Evolutionary conservation across 2,113 vertebrate species (phyloP), one percentile per base, ranked within the genome.

Genomic region (Thymallus thymallus): DNA sequence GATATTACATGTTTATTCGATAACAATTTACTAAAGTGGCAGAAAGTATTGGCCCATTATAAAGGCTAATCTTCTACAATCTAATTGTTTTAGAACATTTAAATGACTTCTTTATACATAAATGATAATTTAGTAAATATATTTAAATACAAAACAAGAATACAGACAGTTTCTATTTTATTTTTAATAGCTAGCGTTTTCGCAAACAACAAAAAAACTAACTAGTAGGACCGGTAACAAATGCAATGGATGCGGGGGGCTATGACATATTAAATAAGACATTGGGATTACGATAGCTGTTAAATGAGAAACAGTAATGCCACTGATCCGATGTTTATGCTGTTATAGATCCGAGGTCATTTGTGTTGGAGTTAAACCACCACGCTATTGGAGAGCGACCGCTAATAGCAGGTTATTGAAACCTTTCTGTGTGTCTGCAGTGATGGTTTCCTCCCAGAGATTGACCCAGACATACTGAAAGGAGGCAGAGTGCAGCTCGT

Each of bases 401-500:
- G 6, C 41, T 75, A 78, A 78, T 32, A 16, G 1, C 66, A n/a
- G 1, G 48, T 60, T 63, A 20, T 71, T 77, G 30, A 24, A 56
- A 41, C 4, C 55, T 55, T 76, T 67, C 77, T 80, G 67, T 69
- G 77, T 77, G 2, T 74, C 80, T 80, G 41, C 64, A 97, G 97
- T 68, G 86, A 80, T 72, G 91, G 0, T 81, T 95, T 98, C 88
- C 92, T 98, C 79, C 96, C 96, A 12, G 91, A 95, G 85, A 92
- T 98, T 84, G 91, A 93, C 81, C 90, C 92, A 75, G 92, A 80
- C 0, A 51, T 95, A 77, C 82, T 93, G 86, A 93, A 90, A 46
- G 94, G 91, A 79, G 92, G 94, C 88, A 90, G 81, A 89, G 94
- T 96, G 86, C 96, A 95, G 78, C 94, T 95, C 55, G 90, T 95